phyloP scores from a whole-genome alignment of 2,113 vertebrate species.

The Lamprologus tigripictilis region DNA sequence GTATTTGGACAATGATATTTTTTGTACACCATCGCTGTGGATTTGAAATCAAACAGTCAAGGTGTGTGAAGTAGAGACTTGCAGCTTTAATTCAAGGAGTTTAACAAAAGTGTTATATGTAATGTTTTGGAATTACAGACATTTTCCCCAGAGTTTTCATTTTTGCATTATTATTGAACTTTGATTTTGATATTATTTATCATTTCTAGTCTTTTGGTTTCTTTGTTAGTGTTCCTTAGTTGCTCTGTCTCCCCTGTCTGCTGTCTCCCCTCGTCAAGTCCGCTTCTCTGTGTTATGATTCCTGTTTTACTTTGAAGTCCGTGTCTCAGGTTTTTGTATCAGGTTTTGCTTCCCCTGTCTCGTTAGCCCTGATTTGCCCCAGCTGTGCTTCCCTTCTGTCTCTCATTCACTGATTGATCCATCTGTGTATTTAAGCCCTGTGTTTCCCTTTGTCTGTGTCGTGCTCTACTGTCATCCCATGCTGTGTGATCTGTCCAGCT shows the following conservation, averaged over 20 bases:
- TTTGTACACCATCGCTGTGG: background rate
- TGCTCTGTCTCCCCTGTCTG: background rate
- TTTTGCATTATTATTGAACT: background rate
- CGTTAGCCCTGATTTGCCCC: background rate
- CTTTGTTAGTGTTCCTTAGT: background rate
- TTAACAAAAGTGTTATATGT: background rate
- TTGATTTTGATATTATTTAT: background rate
- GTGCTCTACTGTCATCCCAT: fast-evolving
- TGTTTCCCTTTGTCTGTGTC: fast-evolving
- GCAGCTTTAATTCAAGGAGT: background rate
- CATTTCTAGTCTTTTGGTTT: background rate
- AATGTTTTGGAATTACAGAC: background rate
- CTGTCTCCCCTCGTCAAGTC: fast-evolving
- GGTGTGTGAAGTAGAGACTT: background rate
- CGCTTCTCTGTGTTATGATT: fast-evolving
- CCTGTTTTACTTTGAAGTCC: background rate
- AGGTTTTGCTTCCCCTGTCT: background rate
- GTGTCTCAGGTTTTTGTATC: background rate
- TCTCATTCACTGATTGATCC: fast-evolving
- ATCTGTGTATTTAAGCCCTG: background rate
- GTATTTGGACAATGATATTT: background rate
- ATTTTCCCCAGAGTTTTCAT: background rate
- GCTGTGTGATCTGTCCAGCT: fast-evolving
- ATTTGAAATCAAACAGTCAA: background rate
- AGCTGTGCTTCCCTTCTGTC: background rate